Evolutionary conservation across 2,797 vertebrate species (phyloP).

Genomic region (Poeciliopsis paucimaculata): DNA sequence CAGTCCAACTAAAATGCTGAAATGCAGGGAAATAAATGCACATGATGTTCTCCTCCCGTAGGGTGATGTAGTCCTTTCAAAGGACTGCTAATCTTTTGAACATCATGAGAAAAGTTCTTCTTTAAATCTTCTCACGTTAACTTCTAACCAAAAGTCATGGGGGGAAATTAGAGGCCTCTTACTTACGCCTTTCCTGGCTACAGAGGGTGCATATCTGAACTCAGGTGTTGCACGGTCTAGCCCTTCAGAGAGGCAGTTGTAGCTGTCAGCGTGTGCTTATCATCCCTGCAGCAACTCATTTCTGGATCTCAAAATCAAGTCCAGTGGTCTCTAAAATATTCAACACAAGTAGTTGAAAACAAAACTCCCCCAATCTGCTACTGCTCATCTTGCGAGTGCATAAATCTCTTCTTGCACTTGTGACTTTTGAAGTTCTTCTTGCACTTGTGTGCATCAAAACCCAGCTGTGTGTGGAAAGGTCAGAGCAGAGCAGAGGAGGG

Average conservation of each 20-base stretch:
- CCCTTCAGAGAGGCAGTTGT: constrained; percentile 38
- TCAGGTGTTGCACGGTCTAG: constrained; percentile 37
- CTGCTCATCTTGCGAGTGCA: background rate
- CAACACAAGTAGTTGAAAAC: background rate
- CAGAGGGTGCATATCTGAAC: background rate
- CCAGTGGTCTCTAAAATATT: background rate
- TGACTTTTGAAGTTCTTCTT: background rate
- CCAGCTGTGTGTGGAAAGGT: background rate
- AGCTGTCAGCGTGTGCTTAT: constrained; percentile 52
- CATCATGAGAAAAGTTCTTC: background rate
- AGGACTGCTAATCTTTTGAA: background rate
- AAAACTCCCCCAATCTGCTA: background rate
- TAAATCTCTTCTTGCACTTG: background rate
- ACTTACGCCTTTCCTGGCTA: constrained; percentile 12
- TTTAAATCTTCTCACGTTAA: background rate
- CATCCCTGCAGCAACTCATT: constrained; percentile 38
- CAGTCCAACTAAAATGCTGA: constrained; percentile 7
- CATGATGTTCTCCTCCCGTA: background rate
- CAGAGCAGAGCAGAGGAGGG: background rate
- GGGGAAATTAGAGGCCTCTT: background rate
- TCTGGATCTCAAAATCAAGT: constrained; percentile 38
- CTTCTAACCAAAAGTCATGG: background rate
- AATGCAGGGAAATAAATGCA: background rate
- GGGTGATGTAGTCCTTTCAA: background rate
- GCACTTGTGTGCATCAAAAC: background rate